phyloP scores from a whole-genome alignment of 2,113 vertebrate species.

The Speoplatyrhinus poulsoni region DNA sequence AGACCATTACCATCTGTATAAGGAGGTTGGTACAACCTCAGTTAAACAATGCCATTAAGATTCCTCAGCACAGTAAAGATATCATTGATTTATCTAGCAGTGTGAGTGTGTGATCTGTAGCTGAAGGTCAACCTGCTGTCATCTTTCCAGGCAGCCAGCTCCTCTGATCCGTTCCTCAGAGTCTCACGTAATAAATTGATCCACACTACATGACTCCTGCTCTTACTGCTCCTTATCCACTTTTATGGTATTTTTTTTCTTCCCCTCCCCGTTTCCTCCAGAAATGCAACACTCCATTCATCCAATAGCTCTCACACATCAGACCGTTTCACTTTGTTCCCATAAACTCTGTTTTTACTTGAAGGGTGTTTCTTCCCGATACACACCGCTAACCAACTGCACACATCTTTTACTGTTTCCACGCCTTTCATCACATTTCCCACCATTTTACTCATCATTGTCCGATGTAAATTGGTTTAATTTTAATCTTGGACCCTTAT shows the following conservation, averaged over 20 bases:
- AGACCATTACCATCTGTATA: background rate
- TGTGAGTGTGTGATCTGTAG: slow-evolving; percentile 34
- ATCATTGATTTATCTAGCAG: slow-evolving; percentile 39
- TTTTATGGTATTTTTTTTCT: background rate
- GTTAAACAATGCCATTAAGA: slow-evolving; percentile 16
- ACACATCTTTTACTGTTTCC: background rate
- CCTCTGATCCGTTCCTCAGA: slow-evolving; percentile 36
- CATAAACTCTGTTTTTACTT: too few relatives aligned
- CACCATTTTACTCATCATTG: background rate
- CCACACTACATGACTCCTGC: background rate
- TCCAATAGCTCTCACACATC: too few relatives aligned
- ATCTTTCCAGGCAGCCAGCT: slow-evolving; percentile 17
- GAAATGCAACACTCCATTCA: too few relatives aligned
- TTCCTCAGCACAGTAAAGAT: slow-evolving; percentile 24
- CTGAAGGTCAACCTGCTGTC: slow-evolving; percentile 48
- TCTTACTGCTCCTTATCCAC: slow-evolving; percentile 1
- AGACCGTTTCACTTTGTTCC: too few relatives aligned
- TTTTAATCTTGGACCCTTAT: slow-evolving; percentile 31
- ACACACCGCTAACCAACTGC: background rate
- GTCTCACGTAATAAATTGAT: slow-evolving; percentile 10
- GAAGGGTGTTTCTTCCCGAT: background rate
- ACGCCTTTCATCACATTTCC: background rate
- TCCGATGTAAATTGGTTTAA: slow-evolving; percentile 25
- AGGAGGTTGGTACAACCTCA: slow-evolving; percentile 1
- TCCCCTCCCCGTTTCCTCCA: background rate